These are phyloP conservation scores for Perizoma flavofasciatum DNA, from an alignment of 2,888 invertebrate genomes.

Conservation along the genomic window DNA sequence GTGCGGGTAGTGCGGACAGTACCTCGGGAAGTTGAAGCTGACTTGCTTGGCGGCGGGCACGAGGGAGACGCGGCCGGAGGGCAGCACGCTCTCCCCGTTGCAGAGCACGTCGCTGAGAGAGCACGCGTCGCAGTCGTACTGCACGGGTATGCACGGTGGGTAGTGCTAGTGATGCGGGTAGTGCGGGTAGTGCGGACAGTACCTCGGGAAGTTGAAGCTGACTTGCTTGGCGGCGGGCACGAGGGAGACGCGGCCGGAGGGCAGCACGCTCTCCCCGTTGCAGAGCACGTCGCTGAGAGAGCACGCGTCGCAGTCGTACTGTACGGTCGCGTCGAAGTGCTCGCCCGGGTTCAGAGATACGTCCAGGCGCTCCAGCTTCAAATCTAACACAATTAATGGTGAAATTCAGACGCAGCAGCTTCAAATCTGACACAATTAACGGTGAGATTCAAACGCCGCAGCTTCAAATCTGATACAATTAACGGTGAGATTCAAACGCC, in stretches of 20 bases:
- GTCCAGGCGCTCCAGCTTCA: conserved; percentile 26
- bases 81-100: conserved; percentile 56
- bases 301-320: conserved; percentile 53
- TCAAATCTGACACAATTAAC: not conserved
- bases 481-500: too few species aligned
- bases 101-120: conserved; percentile 57
- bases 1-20: not conserved
- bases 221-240: conserved; percentile 49
- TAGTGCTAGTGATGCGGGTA: too few species aligned
- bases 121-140: conserved; percentile 45
- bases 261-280: conserved; percentile 56
- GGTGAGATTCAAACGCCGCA: not conserved
- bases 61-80: conserved; percentile 49
- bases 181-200: not conserved
- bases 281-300: conserved; percentile 57
- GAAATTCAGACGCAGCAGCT: not conserved
- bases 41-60: conserved; percentile 49
- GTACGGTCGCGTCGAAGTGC: conserved; percentile 48
- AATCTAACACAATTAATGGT: not conserved
- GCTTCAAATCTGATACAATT: too few species aligned
- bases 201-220: conserved; percentile 64
- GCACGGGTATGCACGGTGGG: too few species aligned
- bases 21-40: conserved; percentile 64
- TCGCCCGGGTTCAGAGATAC: conserved; percentile 42
- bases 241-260: conserved; percentile 49